These are phyloP conservation scores for Orbicella faveolata DNA, from an alignment of 64 coral and sea anemone species.

Conservation along the genomic window DNA sequence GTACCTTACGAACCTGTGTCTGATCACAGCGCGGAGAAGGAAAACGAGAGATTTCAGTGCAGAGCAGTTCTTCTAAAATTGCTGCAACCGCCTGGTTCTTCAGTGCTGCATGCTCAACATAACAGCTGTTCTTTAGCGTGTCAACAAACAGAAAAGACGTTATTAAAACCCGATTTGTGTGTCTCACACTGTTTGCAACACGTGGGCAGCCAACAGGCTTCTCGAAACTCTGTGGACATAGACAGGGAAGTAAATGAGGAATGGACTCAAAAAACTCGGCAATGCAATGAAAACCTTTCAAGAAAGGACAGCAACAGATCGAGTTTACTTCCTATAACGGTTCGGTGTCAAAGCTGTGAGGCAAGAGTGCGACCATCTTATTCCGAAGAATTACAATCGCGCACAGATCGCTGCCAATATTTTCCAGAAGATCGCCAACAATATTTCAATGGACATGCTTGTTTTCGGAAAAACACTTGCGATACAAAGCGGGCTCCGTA, in stretches of 20 bases:
- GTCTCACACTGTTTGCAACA: not conserved
- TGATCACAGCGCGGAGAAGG: not conserved
- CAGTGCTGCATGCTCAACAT: not conserved
- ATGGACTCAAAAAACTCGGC: not conserved
- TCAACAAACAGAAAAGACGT: not conserved
- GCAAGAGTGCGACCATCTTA: not conserved
- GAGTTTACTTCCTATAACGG: not conserved
- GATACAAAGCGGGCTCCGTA: not conserved
- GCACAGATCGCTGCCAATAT: not conserved
- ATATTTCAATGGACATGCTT: not conserved
- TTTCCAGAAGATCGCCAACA: not conserved
- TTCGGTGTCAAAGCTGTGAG: not conserved
- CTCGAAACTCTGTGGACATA: not conserved
- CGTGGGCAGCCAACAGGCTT: not conserved
- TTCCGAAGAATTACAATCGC: not conserved
- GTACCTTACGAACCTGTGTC: not conserved
- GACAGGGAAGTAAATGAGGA: not conserved
- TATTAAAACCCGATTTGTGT: not conserved
- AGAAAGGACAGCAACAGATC: not conserved
- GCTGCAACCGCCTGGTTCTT: not conserved
- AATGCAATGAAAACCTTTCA: not conserved
- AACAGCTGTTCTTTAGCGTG: not conserved
- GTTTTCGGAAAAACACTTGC: not conserved
- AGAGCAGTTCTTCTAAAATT: slow-evolving; percentile 27
- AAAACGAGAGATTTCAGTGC: not conserved